Percentiles rank a stretch among this genome's conserved stretches.
Evolutionary conservation across 2,113 vertebrate genomes (phyloP).

Genomic region (Ifrita kowaldi): DNA sequence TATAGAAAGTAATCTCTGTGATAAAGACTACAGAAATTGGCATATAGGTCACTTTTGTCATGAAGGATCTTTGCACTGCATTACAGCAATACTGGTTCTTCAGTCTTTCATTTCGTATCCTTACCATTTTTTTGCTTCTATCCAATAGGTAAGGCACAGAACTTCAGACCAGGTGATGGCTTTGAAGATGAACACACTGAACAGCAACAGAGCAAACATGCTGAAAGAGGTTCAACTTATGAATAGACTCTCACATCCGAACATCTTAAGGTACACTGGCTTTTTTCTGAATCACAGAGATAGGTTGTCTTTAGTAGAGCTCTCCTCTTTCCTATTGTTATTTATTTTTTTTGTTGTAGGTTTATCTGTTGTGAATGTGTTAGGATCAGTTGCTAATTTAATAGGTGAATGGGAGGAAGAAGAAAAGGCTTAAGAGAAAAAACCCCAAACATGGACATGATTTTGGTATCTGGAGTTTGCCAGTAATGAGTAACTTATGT

Average conservation of each 20-base stretch:
- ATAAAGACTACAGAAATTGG: neutral
- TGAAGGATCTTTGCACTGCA: neutral
- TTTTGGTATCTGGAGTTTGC: neutral
- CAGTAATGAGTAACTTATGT: neutral
- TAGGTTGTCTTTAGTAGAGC: neutral
- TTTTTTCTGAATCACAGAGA: neutral
- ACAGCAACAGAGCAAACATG: conserved; percentile 97
- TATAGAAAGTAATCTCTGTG: neutral
- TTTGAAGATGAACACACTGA: conserved; percentile 97
- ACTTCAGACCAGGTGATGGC: conserved; percentile 96
- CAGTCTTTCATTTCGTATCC: neutral
- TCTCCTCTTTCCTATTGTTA: neutral
- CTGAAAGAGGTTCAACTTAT: conserved; percentile 95
- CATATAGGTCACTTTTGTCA: neutral
- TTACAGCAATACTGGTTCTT: neutral
- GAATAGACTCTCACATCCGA: conserved; percentile 95
- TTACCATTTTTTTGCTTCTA: neutral
- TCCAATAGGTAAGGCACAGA: conserved; percentile 87
- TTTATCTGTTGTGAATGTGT: neutral
- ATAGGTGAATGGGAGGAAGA: neutral
- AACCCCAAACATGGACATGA: neutral
- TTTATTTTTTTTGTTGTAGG: neutral
- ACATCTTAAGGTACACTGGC: conserved; percentile 87
- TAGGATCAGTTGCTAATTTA: neutral
- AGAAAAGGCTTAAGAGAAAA: neutral